Base-by-base conservation (phyloP, 2,797 vertebrate species). In the Pseudochaenichthys georgianus region DNA sequence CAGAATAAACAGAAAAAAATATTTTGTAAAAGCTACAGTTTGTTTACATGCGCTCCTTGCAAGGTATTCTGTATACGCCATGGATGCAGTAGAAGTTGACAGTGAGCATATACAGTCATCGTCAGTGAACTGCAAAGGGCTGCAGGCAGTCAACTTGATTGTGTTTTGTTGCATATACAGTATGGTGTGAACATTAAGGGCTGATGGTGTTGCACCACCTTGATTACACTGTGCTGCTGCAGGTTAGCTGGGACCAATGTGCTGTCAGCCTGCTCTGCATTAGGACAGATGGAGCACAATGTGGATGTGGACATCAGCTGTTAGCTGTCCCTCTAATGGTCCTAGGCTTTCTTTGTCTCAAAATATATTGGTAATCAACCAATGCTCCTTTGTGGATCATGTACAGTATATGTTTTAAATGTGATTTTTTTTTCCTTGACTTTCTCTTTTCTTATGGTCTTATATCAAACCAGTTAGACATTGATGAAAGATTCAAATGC, bases 391-490 rank as follows among this genome's bases (percentile, higher is more conserved):
- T 21, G 16, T 28, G 23, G 3, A 42, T 34, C 34, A 7, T 34
- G 34, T 43, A 23, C 11, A n/a, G 50, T 21, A 38, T 21, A 38
- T 38, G 34, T n/a, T 46, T 12, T 53, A 58, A 15, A 21, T 48
- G 42, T 73, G 19, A 50, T 66, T 46, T 57, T 0, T 11, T 67
- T 28, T 28, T 1, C 4, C 4, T 28, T 58, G n/a, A 58, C 41
- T 51, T 54, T 65, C 12, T 71, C 3, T 54, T 45, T 72, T 64
- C 19, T 58, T 51, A 41, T 68, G 12, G 41, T 48, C 34, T 75
- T 65, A 78, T 65, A 53, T 78, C 5, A 71, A 86, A 78, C 73
- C 23, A 83, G 66, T 80, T 80, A 83, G 70, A 65, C 13, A 60
- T 78, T 65, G 72, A 65, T 31, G 48, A 66, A 17, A 62, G 9